Percentiles rank a stretch among this genome's conserved stretches.
Conservation (phyloP, 2,113 vertebrate species). For the Petrocephalus microphthalmus region DNA sequence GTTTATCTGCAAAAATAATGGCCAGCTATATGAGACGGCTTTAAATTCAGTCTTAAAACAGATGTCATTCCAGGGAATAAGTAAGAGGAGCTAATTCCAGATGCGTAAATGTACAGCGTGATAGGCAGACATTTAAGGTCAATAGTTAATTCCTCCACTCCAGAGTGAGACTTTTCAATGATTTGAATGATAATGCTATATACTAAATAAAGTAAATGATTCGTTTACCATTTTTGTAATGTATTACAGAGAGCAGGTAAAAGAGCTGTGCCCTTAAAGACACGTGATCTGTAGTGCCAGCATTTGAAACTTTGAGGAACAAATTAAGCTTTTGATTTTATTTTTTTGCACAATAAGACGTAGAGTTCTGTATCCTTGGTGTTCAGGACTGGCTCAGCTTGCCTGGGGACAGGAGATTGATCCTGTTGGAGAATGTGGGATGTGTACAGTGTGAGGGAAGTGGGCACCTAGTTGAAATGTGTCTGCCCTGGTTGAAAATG, state of each 20-base stretch:
- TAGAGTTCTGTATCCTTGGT: slow-evolving; percentile 14
- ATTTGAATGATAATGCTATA: not conserved
- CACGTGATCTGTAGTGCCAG: not conserved
- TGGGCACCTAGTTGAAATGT: not conserved
- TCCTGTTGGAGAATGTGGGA: slow-evolving; percentile 28
- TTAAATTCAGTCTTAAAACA: not conserved
- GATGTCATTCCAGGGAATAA: not conserved
- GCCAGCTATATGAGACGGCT: not conserved
- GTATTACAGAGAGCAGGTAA: not conserved
- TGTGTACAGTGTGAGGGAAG: slow-evolving; percentile 9
- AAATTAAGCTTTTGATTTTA: not conserved
- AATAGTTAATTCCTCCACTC: not conserved
- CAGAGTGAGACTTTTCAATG: not conserved
- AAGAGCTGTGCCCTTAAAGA: not conserved
- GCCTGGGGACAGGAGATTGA: slow-evolving; percentile 24
- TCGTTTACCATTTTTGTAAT: not conserved
- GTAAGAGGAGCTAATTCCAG: not conserved
- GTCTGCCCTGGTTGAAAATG: not conserved
- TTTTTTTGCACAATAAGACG: slow-evolving; percentile 6
- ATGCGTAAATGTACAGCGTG: not conserved
- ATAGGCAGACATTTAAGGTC: not conserved
- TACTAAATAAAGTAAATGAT: not conserved
- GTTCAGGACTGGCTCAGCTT: slow-evolving; percentile 25
- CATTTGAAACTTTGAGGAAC: not conserved
- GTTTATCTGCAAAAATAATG: not conserved